Conservation (phyloP, 1,140 invertebrate genomes). For the Drosophila kurseongensis region DNA sequence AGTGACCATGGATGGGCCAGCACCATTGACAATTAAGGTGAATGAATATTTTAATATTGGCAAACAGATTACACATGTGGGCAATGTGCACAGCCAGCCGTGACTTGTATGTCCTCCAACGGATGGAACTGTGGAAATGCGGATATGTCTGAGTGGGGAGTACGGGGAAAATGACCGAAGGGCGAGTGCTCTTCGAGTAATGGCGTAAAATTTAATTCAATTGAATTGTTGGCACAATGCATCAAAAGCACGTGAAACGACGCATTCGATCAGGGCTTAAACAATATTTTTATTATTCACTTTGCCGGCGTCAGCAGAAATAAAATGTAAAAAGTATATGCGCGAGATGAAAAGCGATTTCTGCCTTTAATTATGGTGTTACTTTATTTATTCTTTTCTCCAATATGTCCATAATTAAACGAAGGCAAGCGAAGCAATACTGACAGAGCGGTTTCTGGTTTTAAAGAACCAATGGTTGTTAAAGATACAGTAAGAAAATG, state of each 20-base stretch:
- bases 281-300: constrained; percentile 35
- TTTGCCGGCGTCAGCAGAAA: constrained; percentile 1
- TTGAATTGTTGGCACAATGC: constrained; percentile 77
- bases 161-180: not conserved
- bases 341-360: constrained; percentile 22
- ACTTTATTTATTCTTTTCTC: constrained; percentile 19
- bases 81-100: constrained; percentile 52
- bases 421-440: not conserved
- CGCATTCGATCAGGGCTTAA: constrained; percentile 4
- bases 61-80: constrained; percentile 82
- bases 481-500: not conserved
- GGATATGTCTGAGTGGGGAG: constrained; percentile 4
- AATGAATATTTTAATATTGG: constrained; percentile 83
- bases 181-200: constrained; percentile 45
- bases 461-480: not conserved
- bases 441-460: not conserved
- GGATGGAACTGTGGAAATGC: constrained; percentile 24
- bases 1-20: constrained; percentile 19
- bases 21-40: constrained; percentile 82
- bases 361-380: constrained; percentile 27
- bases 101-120: constrained; percentile 38
- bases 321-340: constrained; percentile 12
- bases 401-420: constrained; percentile 14
- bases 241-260: constrained; percentile 53
- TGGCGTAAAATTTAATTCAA: constrained; percentile 81